These are phyloP conservation scores for Dolichotis patagonum DNA, from an alignment of 2,113 vertebrate genomes.

Conservation along the genomic window DNA sequence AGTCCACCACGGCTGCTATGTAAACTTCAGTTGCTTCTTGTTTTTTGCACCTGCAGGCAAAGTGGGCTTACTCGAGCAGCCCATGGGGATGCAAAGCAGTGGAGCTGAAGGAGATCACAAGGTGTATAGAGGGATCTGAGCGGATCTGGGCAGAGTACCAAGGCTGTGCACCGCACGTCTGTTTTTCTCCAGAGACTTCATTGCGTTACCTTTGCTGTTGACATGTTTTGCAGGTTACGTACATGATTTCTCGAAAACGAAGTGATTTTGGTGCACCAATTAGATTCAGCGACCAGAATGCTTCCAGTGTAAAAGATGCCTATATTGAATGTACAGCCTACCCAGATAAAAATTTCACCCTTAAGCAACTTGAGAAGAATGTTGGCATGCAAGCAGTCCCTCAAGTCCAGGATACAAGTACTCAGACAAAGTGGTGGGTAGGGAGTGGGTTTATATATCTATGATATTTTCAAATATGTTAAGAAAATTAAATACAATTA, in stretches of 20 bases:
- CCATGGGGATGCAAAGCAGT: neutral
- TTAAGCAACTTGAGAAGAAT: conserved; percentile 90
- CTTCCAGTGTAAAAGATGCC: conserved; percentile 84
- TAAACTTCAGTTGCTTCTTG: neutral
- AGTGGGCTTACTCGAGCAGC: neutral
- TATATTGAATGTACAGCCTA: conserved; percentile 89
- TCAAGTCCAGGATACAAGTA: conserved; percentile 82
- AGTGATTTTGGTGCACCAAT: conserved; percentile 86
- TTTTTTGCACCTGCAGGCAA: too few species aligned
- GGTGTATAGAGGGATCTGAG: neutral
- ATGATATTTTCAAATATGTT: neutral
- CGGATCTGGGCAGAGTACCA: neutral
- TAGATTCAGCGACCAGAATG: conserved; percentile 88
- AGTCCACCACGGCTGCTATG: neutral
- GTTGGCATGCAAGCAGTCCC: conserved; percentile 86
- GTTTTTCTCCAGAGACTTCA: neutral
- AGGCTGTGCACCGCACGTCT: fast-evolving
- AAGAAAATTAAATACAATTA: neutral
- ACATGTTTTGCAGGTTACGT: conserved; percentile 87
- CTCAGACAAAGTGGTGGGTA: conserved; percentile 93
- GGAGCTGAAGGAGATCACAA: neutral
- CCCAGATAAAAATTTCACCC: conserved; percentile 90
- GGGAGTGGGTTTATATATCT: neutral
- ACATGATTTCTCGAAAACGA: conserved; percentile 87
- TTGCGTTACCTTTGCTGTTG: neutral